Base-by-base conservation (phyloP, 1,140 invertebrate species). In the Procambarus clarkii region DNA sequence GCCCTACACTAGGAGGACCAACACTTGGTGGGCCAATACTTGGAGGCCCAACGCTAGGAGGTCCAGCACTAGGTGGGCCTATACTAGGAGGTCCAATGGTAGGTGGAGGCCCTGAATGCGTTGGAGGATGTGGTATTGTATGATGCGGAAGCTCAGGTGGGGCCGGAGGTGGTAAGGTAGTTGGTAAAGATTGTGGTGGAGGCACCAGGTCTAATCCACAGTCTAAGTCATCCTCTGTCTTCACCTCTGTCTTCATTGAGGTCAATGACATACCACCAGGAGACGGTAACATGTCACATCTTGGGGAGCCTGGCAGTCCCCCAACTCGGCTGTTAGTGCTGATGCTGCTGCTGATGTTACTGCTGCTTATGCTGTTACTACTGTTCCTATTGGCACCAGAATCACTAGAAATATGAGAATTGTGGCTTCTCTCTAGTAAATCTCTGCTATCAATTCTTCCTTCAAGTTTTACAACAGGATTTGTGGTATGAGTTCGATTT, bases 11-110 rank as follows among this genome's bases (percentile, higher is more conserved):
- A 58, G 85, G 89, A 11, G 92, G 89, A 24, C 89, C 91, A 45
- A 92, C 86, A 82, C 89, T 91, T 0, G 92, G 91, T 46, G 89
- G 89, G 11, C 92, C 92, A 76, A 91, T 82, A 74, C 88, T 91
- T 18, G 88, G 85, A 69, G 92, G 92, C n/a, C 86, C 92, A 69
- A 92, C 81, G 78, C 92, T 92, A n/a, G 92, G 92, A 11, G 92
- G 92, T 60, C 92, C 92, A 54, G 90, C 88, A 88, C 92, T 92
- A 15, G 92, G 92, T 9, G 92, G 92, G 8, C 92, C 92, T 50
- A 92, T 91, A 69, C 92, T 92, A 44, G 83, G 92, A 58, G 92
- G 92, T 44, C 92, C 92, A 71, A 92, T 90, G 69, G 83, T 91
- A 45, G 90, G 85, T 15, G 90, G 90, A 44, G 90, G 90, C n/a